Conservation (phyloP, 2,113 vertebrate species). For the Hippocampus zosterae region DNA sequence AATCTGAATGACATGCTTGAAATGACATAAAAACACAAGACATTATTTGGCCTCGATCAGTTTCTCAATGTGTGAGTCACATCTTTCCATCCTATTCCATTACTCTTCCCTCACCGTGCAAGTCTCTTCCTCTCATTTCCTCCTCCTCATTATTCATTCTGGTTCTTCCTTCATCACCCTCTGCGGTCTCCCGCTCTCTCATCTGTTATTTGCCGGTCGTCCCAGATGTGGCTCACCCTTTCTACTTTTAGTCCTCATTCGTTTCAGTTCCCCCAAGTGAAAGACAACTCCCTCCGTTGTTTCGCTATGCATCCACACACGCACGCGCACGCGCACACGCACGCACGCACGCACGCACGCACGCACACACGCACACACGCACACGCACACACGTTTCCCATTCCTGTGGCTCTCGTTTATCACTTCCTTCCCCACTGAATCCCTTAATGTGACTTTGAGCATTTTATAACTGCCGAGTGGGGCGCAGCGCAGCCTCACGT, state of each 20-base stretch:
- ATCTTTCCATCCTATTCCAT: conserved; percentile 24
- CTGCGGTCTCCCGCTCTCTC: conserved; percentile 35
- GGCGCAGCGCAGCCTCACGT: background rate
- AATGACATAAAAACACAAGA: conserved; percentile 4
- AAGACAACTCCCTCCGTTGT: conserved; percentile 34
- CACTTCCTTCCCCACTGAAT: conserved; percentile 20
- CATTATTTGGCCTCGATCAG: conserved; percentile 8
- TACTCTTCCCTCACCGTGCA: conserved; percentile 20
- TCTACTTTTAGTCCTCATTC: conserved; percentile 24
- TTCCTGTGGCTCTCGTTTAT: conserved; percentile 27
- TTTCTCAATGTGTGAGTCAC: conserved; percentile 21
- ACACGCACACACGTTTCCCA: conserved; percentile 5
- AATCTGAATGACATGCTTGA: background rate
- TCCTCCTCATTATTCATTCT: conserved; percentile 55
- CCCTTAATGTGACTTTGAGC: conserved; percentile 22
- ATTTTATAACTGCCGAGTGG: conserved; percentile 19
- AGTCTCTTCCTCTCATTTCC: conserved; percentile 28
- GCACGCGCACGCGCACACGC: too few relatives aligned
- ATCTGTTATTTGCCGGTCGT: conserved; percentile 38
- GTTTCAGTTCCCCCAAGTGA: conserved; percentile 31
- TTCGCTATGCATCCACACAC: conserved; percentile 13
- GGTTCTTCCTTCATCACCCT: conserved; percentile 40
- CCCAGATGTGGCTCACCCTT: conserved; percentile 16
- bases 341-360: background rate
- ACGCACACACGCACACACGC: background rate